phyloP scores from a whole-genome alignment of 2,888 invertebrate species.

The Sarcophaga rosellei region DNA sequence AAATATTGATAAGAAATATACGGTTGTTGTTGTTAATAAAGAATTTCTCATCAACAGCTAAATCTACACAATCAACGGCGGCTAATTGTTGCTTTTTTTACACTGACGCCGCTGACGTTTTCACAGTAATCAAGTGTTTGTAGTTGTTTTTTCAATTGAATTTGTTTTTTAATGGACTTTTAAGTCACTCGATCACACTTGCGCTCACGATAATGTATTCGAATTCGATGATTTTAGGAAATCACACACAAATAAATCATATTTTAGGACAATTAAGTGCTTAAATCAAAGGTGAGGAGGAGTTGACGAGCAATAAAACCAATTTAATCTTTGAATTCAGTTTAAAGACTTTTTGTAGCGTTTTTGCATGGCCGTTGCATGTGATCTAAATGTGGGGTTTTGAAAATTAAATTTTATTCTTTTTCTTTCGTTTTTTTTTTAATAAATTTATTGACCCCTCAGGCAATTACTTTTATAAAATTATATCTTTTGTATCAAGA shows the following conservation, averaged over 20 bases:
- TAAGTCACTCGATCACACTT: conserved; percentile 22
- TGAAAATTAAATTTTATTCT: neutral
- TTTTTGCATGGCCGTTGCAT: conserved; percentile 25
- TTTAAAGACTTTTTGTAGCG: neutral
- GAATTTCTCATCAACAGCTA: neutral
- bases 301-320: neutral
- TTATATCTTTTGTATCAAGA: no score
- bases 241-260: neutral
- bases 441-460: neutral
- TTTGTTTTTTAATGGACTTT: conserved; percentile 28
- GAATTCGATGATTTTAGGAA: neutral
- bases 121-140: conserved; percentile 23
- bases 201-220: neutral
- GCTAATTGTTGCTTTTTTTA: neutral
- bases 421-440: neutral
- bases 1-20: neutral
- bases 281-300: neutral
- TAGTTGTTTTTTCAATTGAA: conserved; percentile 33
- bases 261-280: neutral
- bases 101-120: neutral
- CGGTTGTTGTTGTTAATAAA: neutral
- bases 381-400: conserved; percentile 22
- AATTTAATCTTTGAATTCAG: neutral
- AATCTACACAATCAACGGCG: neutral
- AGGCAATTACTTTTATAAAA: no score